Evolutionary conservation across 1,140 invertebrate genomes (phyloP), one percentile per base, ranked within the genome.

Genomic region (Nebria ingens): DNA sequence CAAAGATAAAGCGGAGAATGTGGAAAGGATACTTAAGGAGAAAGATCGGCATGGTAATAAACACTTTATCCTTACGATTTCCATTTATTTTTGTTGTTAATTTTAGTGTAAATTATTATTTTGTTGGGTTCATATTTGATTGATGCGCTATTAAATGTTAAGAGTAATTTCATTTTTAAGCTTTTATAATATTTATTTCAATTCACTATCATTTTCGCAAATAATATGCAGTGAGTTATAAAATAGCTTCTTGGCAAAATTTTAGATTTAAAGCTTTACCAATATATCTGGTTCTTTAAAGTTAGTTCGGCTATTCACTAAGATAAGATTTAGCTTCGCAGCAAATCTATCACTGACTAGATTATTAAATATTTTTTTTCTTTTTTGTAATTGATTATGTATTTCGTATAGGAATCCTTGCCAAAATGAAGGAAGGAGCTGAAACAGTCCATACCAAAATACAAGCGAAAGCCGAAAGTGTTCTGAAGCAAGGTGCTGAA

Each of bases 371-470:
- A 17, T 22, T 58, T 56, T 55, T 53, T 40, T 56, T 51, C 56
- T 19, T 22, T 53, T 54, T 51, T 21, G 19, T 57, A 55, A 17
- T 57, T 29, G 53, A 17, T 42, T 22, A 54, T 64, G 50, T 53
- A 58, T 58, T 51, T 60, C 45, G 6, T 72, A 21, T 71, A 93
- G 91, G 91, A 69, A 85, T 96, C 64, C 75, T 95, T 56, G 89
- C 93, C 52, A 96, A 94, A 73, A 89, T 97, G 76, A 97, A 96
- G 78, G 93, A 97, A 71, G 91, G 91, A 51, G 93, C 93, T 0
- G 93, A 97, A 71, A 92, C 84, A 62, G 86, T 95, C 54, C 89
- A 93, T 62, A 92, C 91, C 56, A 93, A 93, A 71, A 83, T 97
- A 57, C 93, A 97, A 77, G 89, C 91, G 2, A 96, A 92, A 74